These are phyloP conservation scores for Sebastes minor DNA, from an alignment of 2,797 vertebrate genomes.

Conservation along the genomic window DNA sequence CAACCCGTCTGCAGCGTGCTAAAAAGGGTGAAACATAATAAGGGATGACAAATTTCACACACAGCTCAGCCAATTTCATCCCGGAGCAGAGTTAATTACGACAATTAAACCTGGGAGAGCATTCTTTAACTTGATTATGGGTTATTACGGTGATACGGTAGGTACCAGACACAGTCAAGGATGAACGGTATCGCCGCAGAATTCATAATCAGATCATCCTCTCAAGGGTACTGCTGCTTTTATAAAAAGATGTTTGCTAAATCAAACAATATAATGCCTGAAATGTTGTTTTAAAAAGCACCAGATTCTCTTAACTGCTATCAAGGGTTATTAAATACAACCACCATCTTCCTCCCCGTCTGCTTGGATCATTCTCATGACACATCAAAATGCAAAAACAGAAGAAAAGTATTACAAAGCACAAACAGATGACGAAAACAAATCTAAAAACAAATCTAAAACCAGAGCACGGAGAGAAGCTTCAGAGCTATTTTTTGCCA, in stretches of 20 bases:
- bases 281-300: background rate
- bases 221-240: background rate
- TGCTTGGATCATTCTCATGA: background rate
- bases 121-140: slow-evolving; percentile 35
- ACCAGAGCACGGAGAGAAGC: background rate
- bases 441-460: background rate
- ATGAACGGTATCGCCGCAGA: background rate
- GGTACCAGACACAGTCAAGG: background rate
- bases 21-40: background rate
- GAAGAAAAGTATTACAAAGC: background rate
- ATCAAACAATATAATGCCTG: background rate
- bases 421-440: background rate
- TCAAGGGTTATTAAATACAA: background rate
- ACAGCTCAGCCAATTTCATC: slow-evolving; percentile 19
- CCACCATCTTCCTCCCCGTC: background rate
- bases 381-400: background rate
- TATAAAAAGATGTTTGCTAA: background rate
- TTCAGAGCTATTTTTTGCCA: background rate
- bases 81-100: slow-evolving; percentile 19
- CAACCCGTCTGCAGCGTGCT: background rate
- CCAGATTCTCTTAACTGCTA: background rate
- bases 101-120: slow-evolving; percentile 43
- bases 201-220: background rate
- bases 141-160: slow-evolving; percentile 25
- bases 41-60: slow-evolving; percentile 26